A percentile compares a stretch with the other conserved stretches of the same genome.
phyloP scores from a whole-genome alignment of 2,888 invertebrate species.

The Mylabris sibirica region DNA sequence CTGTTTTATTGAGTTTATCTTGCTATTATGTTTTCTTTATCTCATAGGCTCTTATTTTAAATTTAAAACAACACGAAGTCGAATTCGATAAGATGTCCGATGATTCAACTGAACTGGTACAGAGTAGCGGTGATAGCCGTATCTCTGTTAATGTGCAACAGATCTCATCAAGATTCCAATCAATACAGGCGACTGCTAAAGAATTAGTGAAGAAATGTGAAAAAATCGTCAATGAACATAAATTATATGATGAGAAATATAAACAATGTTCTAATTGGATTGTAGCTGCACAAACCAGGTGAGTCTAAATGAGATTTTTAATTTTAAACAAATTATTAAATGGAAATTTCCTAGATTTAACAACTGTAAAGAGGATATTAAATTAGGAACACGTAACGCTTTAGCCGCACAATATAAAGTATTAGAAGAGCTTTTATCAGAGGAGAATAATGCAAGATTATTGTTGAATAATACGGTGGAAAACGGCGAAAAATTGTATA shows the following conservation, averaged over 20 bases:
- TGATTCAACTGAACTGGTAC: conserved; percentile 83
- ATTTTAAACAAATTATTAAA: neutral
- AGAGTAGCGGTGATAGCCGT: conserved; percentile 84
- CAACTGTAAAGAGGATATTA: conserved; percentile 69
- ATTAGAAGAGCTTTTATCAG: conserved; percentile 76
- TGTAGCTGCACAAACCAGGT: conserved; percentile 75
- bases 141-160: conserved; percentile 90
- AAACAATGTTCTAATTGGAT: conserved; percentile 85
- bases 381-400: conserved; percentile 72
- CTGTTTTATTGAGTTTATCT: conserved; percentile 5
- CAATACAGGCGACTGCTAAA: conserved; percentile 86
- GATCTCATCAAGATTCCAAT: conserved; percentile 88
- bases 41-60: conserved; percentile 75
- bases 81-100: conserved; percentile 88
- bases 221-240: conserved; percentile 84
- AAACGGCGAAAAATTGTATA: conserved; percentile 85
- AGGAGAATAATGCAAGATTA: conserved; percentile 77
- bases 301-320: conserved; percentile 50
- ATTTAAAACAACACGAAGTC: conserved; percentile 82
- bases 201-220: conserved; percentile 93
- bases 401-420: conserved; percentile 74
- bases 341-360: conserved; percentile 66
- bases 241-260: conserved; percentile 81
- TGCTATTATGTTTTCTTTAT: conserved; percentile 43
- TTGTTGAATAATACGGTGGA: conserved; percentile 86